Evolutionary conservation across 2,113 vertebrate species (phyloP).

Genomic region (Nibea coibor): DNA sequence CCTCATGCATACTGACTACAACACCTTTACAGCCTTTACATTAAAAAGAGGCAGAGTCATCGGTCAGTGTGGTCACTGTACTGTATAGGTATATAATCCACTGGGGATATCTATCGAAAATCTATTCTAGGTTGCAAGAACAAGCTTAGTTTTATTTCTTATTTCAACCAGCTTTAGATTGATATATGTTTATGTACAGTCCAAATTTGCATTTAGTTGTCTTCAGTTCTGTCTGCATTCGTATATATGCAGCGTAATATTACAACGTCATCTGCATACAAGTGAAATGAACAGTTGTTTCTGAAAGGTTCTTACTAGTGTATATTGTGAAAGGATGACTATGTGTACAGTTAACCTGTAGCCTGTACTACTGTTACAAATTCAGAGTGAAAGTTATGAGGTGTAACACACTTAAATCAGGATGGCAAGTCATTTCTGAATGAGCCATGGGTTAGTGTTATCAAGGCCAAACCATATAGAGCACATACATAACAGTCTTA

Average conservation of each 20-base stretch:
- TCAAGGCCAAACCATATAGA: not conserved
- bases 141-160: not conserved
- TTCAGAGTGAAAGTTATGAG: not conserved
- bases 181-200: not conserved
- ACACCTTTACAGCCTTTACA: not conserved
- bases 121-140: not conserved
- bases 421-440: not conserved
- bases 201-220: not conserved
- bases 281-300: not conserved
- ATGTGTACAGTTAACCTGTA: not conserved
- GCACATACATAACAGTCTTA: not conserved
- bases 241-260: not conserved
- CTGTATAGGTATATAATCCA: not conserved
- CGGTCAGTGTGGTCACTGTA: too few species aligned
- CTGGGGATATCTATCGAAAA: not conserved
- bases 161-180: not conserved
- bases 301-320: not conserved
- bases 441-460: not conserved
- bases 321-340: not conserved
- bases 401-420: not conserved
- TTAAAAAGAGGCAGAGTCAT: too few species aligned
- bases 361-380: not conserved
- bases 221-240: not conserved
- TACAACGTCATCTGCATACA: conserved; percentile 18
- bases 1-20: too few species aligned